phyloP scores from a whole-genome alignment of 2,888 invertebrate genomes.

The Teinopalpus imperialis region DNA sequence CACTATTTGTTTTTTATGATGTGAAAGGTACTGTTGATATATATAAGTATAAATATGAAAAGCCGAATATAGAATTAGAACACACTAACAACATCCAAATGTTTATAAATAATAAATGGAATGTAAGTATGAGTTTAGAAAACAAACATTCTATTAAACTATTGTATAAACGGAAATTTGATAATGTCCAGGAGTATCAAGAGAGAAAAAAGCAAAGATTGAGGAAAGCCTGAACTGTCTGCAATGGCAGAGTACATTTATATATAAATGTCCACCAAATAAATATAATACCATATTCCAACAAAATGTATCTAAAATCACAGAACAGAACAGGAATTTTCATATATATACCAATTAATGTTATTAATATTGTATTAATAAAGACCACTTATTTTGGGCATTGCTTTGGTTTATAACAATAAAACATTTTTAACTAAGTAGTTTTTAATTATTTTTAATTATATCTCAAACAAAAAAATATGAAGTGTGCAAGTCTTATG shows the following conservation, averaged over 20 bases:
- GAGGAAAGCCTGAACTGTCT: slow-evolving; percentile 62
- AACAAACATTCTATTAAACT: slow-evolving; percentile 69
- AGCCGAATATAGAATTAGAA: slow-evolving; percentile 41
- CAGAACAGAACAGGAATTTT: too few relatives aligned
- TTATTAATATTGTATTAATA: too few relatives aligned
- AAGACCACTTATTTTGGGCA: neutral
- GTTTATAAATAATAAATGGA: slow-evolving; percentile 41
- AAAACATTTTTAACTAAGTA: slow-evolving; percentile 57
- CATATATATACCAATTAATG: too few relatives aligned
- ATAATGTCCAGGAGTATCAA: slow-evolving; percentile 90
- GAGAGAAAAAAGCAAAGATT: slow-evolving; percentile 88
- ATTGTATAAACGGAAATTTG: slow-evolving; percentile 89
- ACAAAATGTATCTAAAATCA: too few relatives aligned
- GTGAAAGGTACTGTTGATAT: slow-evolving; percentile 49
- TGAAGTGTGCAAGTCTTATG: slow-evolving; percentile 69
- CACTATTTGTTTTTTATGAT: slow-evolving; percentile 62
- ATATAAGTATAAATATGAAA: slow-evolving; percentile 48
- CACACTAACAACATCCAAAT: slow-evolving; percentile 43
- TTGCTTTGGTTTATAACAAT: slow-evolving; percentile 31
- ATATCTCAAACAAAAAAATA: slow-evolving; percentile 68
- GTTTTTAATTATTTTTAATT: slow-evolving; percentile 67
- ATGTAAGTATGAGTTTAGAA: slow-evolving; percentile 26
- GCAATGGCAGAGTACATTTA: too few relatives aligned
- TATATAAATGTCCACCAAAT: neutral
- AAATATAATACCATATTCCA: too few relatives aligned